Percentiles rank a stretch among this genome's conserved stretches.
Evolutionary conservation across 2,113 vertebrate species (phyloP).

Genomic region (Anarhynchus alexandrinus): DNA sequence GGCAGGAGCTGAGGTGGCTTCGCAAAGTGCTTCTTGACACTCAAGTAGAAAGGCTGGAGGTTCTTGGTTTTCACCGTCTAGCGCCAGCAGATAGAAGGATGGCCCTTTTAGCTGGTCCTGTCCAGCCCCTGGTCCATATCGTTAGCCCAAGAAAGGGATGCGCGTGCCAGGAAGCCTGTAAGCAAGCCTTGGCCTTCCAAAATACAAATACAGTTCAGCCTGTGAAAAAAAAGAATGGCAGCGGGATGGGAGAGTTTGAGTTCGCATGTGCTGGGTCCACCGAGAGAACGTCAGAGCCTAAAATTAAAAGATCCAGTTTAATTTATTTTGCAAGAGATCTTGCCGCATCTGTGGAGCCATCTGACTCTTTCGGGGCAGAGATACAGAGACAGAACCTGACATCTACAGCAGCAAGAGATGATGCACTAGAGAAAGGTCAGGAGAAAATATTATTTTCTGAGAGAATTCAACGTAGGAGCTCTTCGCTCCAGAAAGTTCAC

Average conservation of each 20-base stretch:
- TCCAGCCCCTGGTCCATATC: not conserved
- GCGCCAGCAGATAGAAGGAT: not conserved
- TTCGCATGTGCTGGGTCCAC: not conserved
- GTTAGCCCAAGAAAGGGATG: not conserved
- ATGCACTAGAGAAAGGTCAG: conserved; percentile 17
- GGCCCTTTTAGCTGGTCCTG: not conserved
- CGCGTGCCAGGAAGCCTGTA: not conserved
- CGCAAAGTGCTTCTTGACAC: not conserved
- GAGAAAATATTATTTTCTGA: not conserved
- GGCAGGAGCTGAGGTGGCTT: not conserved
- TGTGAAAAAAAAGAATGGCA: accelerated
- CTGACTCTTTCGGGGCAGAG: not conserved
- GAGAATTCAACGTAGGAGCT: not conserved
- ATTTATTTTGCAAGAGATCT: not conserved
- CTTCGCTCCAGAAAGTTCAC: not conserved
- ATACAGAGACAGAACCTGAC: conserved; percentile 26
- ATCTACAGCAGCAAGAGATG: conserved; percentile 7
- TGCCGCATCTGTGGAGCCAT: not conserved
- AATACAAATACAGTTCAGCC: not conserved
- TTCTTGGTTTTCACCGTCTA: not conserved
- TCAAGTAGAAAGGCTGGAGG: not conserved
- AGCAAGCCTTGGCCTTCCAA: not conserved
- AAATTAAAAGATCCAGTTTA: not conserved
- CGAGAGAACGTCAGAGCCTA: not conserved
- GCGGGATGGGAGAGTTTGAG: not conserved